Evolutionary conservation across 2,797 vertebrate genomes (phyloP).

Genomic region (Pempheris klunzingeri): DNA sequence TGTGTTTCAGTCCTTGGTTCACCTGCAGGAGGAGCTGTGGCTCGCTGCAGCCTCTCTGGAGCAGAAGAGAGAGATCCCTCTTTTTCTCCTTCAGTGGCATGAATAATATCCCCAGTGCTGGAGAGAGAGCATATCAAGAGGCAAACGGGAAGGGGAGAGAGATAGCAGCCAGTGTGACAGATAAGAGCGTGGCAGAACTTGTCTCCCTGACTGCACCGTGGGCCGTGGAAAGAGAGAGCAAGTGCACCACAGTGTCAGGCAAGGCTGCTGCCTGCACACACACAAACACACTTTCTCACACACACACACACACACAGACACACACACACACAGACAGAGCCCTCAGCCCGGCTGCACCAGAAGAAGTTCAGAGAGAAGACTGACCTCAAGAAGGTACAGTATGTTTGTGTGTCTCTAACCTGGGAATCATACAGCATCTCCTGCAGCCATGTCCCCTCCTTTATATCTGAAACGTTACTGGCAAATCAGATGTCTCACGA

Average conservation of each 20-base stretch:
- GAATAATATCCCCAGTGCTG: conserved; percentile 77
- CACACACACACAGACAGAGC: conserved; percentile 58
- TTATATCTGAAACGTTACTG: conserved; percentile 19
- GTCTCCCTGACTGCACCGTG: conserved; percentile 77
- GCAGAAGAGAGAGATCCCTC: conserved; percentile 76
- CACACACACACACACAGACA: conserved; percentile 34
- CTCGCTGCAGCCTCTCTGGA: conserved; percentile 74
- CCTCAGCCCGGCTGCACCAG: conserved; percentile 60
- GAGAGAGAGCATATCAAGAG: conserved; percentile 80
- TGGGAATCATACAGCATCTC: conserved; percentile 29
- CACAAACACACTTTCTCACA: conserved; percentile 39
- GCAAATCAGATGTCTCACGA: conserved; percentile 22
- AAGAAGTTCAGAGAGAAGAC: conserved; percentile 76
- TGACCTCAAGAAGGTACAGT: conserved; percentile 77
- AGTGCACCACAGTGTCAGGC: conserved; percentile 82
- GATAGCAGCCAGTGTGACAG: conserved; percentile 82
- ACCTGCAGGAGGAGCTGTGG: conserved; percentile 90
- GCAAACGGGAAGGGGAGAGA: conserved; percentile 75
- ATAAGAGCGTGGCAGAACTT: conserved; percentile 83
- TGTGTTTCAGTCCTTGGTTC: conserved; percentile 66
- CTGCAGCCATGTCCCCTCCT: conserved; percentile 22
- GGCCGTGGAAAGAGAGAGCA: conserved; percentile 77
- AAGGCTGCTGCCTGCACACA: conserved; percentile 69
- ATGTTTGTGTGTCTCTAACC: conserved; percentile 42
- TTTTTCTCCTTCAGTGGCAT: conserved; percentile 82